Base-by-base conservation (phyloP, 2,888 invertebrate genomes). In the Leptarthrus brevirostris region DNA sequence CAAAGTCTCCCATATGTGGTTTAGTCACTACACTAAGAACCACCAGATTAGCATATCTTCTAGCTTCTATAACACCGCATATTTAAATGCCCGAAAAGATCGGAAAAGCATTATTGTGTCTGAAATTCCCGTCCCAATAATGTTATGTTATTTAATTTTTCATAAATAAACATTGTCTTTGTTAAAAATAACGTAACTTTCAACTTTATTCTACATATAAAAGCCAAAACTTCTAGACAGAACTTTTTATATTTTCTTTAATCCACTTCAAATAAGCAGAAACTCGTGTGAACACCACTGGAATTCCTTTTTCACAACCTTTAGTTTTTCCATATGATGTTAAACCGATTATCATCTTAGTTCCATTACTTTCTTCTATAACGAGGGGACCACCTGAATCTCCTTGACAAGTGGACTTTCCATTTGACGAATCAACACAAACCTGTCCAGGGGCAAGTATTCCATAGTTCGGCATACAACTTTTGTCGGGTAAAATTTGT, bases 351-450 rank as follows among this genome's bases (percentile, higher is more conserved):
- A 74, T 10, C 40, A 52, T 56, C 22, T 64, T 69, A n/a, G 30
- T 56, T 49, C 69, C 64, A 20, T 69, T 36, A 3, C 26, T 8
- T 10, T 70, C 73, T 52, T 44, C 40, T 36, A 56, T 58, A 2
- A 26, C 54, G 6, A 73, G 52, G 36, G 75, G 75, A 30, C 75
- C 75, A 20, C 75, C 75, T 69, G 81, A 81, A 76, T 83, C 83
- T 2, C 83, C 84, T 44, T 77, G 79, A 78, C 85, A 84, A 30
- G 81, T 79, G 49, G 81, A 80, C 73, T 78, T 79, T 5, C 81
- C 80, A 10, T 77, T 76, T 20, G 74, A 72, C n/a, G 81, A 82
- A 54, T 77, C 77, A 3, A 81, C 79, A 74, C 85, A 85, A n/a
- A 85, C 79, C 49, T 84, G 70, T 4, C 64, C 34, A 12, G 36